Conservation (phyloP, 2,113 vertebrate species). For the Gymnarchus niloticus region DNA sequence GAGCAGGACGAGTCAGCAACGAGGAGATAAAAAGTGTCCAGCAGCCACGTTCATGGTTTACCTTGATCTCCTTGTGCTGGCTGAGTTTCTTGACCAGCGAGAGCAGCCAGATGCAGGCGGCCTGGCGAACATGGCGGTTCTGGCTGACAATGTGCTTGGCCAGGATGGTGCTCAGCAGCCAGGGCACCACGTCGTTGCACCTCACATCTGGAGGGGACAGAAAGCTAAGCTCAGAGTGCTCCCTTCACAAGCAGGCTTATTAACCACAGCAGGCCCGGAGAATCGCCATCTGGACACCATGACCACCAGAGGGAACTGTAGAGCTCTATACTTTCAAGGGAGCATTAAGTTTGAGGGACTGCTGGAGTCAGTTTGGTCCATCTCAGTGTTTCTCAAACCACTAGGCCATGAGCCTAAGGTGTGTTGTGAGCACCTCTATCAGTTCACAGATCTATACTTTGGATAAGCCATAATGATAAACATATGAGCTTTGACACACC, state of each 20-base stretch:
- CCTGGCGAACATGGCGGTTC: slow-evolving; percentile 88
- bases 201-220: slow-evolving; percentile 63
- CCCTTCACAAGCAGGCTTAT: background rate
- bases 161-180: slow-evolving; percentile 83
- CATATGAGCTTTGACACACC: too few species aligned
- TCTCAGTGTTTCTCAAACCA: too few species aligned
- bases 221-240: background rate
- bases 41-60: slow-evolving; percentile 36
- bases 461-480: too few species aligned
- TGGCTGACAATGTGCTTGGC: slow-evolving; percentile 80
- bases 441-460: too few species aligned
- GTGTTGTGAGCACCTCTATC: too few species aligned
- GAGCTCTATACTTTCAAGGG: background rate
- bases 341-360: background rate
- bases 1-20: too few species aligned
- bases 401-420: too few species aligned
- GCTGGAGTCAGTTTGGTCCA: background rate
- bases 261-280: background rate
- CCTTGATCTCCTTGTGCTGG: slow-evolving; percentile 85
- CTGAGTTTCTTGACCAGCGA: slow-evolving; percentile 89
- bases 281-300: background rate
- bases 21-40: too few species aligned
- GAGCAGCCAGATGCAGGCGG: slow-evolving; percentile 93
- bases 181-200: slow-evolving; percentile 84
- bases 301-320: background rate